Base-by-base conservation (phyloP, 2,888 invertebrate species). In the Podotricha telesiphe region DNA sequence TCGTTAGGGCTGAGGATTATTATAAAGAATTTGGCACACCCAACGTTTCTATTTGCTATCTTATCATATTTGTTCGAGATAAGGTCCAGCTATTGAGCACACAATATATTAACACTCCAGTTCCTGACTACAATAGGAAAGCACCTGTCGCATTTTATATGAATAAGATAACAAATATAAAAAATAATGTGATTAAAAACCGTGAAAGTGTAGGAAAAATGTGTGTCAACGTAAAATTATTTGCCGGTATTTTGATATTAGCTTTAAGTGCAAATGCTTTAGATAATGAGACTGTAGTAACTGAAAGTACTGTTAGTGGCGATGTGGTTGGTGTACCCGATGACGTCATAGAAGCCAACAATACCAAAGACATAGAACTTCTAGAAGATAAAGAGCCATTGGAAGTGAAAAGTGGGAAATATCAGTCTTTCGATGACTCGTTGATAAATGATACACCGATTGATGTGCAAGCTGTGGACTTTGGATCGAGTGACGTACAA, bases 21-120 rank as follows among this genome's bases (percentile, higher is more conserved):
- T 84, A 89, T 91, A 89, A 91, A 91, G 90, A 92, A 92, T 93
- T 92, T 91, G 92, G 93, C 92, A 88, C 93, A 88, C 91, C 92
- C 84, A 89, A 83, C 87, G 90, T 82, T 86, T 89, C 88, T 90
- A 88, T 91, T 91, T 86, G 77, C 82, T 91, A 92, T 92, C 92
- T 91, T 92, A 93, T 93, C 92, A 85, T 86, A 85, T 86, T 86
- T 86, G 76, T 73, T 74, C 74, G 77, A 83, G 92, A 92, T 93
- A 92, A 91, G 80, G 74, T 78, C 80, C 82, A 89, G 90, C 91
- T 89, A 87, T 80, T 82, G 81, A 83, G 85, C 87, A 87, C 88
- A 89, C 88, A 85, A 79, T 79, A 80, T 82, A 82, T 82, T 78
- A 75, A 73, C 82, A 81, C 83, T 80, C 78, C 85, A 91, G 90